Conservation (phyloP, 2,113 vertebrate species). For the Proteles cristata region DNA sequence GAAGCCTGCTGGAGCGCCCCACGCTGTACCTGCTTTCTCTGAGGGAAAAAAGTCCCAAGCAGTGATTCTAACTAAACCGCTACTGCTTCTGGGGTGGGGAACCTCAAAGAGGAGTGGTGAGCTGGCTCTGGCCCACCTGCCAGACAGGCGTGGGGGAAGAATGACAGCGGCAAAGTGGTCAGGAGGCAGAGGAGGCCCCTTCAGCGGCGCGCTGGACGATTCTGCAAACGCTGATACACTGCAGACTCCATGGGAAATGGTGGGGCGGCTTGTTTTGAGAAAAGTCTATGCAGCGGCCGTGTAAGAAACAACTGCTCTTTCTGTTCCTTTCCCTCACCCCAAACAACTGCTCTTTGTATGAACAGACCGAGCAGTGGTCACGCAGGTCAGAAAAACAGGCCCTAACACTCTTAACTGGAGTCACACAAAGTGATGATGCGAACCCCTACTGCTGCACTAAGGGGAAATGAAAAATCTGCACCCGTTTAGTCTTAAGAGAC, state of each 20-base stretch:
- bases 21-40: neutral
- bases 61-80: neutral
- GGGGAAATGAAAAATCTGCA: neutral
- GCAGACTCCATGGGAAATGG: neutral
- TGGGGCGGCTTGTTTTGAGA: neutral
- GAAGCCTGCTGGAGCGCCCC: neutral
- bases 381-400: neutral
- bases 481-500: neutral
- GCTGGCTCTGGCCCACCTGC: neutral
- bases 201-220: neutral
- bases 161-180: neutral
- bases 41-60: neutral
- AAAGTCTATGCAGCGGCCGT: neutral
- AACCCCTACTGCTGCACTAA: neutral
- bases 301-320: neutral
- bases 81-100: neutral
- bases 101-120: neutral
- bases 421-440: neutral
- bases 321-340: neutral
- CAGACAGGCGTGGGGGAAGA: neutral
- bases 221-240: neutral
- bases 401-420: neutral
- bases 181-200: neutral
- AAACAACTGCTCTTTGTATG: neutral
- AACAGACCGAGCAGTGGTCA: slow-evolving; percentile 2